Conservation (phyloP, 2,113 vertebrate species). For the Geothlypis trichas region DNA sequence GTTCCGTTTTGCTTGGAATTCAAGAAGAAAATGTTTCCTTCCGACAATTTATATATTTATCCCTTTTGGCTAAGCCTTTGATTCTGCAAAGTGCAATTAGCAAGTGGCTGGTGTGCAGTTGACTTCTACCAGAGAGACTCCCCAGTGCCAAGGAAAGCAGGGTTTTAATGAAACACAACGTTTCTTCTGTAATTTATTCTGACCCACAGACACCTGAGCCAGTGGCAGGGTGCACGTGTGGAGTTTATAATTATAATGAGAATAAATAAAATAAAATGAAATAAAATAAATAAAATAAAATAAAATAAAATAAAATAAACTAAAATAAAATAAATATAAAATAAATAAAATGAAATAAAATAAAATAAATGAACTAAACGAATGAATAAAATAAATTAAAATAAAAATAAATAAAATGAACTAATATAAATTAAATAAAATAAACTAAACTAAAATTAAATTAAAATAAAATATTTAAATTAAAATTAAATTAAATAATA, state of each 20-base stretch:
- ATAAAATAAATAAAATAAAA: background rate
- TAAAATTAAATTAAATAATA: too few species aligned
- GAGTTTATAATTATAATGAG: too few species aligned
- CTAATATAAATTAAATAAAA: too few species aligned
- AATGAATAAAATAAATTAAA: background rate
- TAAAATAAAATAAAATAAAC: too few species aligned
- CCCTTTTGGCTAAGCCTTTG: conserved; percentile 66
- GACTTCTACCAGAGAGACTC: background rate
- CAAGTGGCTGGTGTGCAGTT: background rate
- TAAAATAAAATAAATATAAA: too few species aligned
- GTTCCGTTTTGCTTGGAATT: conserved; percentile 24
- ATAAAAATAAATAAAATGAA: too few species aligned
- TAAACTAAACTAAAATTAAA: too few species aligned
- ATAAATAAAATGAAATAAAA: too few species aligned
- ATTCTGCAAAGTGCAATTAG: conserved; percentile 56
- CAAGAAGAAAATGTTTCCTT: conserved; percentile 49
- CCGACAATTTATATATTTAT: conserved; percentile 48
- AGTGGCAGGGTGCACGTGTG: background rate
- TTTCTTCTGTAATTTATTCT: background rate
- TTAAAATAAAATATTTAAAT: too few species aligned
- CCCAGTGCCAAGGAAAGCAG: background rate
- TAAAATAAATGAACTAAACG: too few species aligned
- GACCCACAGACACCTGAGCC: background rate
- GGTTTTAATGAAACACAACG: background rate
- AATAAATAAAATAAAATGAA: too few species aligned